Conservation (phyloP, 2,113 vertebrate genomes). For the Melanostigma gelatinosum region DNA sequence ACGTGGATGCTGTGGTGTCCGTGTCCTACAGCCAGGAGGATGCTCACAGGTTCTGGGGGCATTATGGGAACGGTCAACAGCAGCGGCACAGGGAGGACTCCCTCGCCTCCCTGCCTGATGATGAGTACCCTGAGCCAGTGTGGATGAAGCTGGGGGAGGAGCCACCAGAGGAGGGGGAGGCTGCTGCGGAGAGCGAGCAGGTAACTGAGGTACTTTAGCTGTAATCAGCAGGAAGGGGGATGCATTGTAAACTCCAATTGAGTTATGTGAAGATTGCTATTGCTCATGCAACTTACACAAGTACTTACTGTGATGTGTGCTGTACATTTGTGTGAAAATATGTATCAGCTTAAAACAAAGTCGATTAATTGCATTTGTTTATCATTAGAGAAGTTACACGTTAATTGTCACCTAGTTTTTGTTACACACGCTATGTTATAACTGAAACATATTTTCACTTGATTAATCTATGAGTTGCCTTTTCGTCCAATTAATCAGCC, state of each 20-base stretch:
- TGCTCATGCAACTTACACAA: background rate
- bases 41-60: constrained; percentile 71
- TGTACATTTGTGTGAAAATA: background rate
- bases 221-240: background rate
- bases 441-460: constrained; percentile 1
- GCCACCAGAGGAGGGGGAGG: constrained; percentile 65
- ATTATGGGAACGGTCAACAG: constrained; percentile 32
- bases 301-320: background rate
- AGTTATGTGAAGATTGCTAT: background rate
- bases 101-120: constrained; percentile 66
- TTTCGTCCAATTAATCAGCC: background rate
- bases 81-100: constrained; percentile 46
- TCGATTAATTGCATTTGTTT: background rate
- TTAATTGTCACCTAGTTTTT: background rate
- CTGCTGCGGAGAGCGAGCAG: constrained; percentile 58
- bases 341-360: background rate
- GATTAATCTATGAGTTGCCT: background rate
- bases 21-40: constrained; percentile 73
- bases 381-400: too few relatives aligned
- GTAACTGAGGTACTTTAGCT: constrained; percentile 47
- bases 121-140: constrained; percentile 70
- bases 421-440: background rate
- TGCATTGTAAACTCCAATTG: background rate
- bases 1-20: constrained; percentile 77
- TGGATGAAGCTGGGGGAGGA: constrained; percentile 74